phyloP scores from a whole-genome alignment of 2,113 vertebrate genomes.

The Hyperopisus bebe region DNA sequence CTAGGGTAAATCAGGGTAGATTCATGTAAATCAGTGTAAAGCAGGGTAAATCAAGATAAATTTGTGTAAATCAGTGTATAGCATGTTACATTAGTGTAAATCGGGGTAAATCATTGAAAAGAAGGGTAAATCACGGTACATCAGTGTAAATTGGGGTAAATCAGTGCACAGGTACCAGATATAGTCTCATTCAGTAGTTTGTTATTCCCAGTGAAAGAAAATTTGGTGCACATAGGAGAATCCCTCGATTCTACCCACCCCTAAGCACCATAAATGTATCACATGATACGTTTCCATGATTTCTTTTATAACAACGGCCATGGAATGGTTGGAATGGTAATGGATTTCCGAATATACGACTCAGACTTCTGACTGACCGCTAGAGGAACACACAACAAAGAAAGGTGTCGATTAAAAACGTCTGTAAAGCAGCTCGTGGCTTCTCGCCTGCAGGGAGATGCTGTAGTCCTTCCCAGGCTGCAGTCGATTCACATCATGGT shows the following conservation, averaged over 20 bases:
- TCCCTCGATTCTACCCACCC: background rate
- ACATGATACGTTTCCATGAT: background rate
- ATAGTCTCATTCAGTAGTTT: background rate
- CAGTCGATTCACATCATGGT: slow-evolving; percentile 64
- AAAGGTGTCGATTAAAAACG: background rate
- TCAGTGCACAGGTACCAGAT: background rate
- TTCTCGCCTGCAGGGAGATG: slow-evolving; percentile 64
- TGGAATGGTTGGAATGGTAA: background rate
- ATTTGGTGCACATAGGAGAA: background rate
- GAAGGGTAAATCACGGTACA: background rate
- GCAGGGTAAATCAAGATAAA: too few relatives aligned
- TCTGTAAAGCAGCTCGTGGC: background rate
- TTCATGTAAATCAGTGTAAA: too few relatives aligned
- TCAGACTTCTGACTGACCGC: background rate
- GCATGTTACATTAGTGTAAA: background rate
- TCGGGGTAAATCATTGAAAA: background rate
- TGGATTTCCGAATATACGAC: background rate
- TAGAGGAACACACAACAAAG: background rate
- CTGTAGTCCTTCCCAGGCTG: slow-evolving; percentile 65
- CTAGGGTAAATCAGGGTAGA: background rate
- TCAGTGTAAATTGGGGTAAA: background rate
- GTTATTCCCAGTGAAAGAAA: background rate
- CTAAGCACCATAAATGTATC: background rate
- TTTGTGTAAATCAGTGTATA: background rate
- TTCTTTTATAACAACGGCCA: background rate